Conservation (phyloP, 2,888 invertebrate genomes). For the Nymphalis polychloros region DNA sequence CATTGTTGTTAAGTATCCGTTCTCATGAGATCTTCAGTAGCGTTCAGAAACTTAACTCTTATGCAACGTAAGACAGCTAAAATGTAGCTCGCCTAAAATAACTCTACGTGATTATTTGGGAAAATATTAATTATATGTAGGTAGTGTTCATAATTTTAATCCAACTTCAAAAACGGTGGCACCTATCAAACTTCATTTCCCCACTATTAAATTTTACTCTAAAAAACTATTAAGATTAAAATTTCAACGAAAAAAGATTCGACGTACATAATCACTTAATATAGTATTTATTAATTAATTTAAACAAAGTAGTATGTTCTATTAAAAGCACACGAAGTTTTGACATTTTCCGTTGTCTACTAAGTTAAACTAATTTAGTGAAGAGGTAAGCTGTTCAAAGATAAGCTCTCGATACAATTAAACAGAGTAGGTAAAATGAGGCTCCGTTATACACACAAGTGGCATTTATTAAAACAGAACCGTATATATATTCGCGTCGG, state of each 20-base stretch:
- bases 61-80: slow-evolving; percentile 3
- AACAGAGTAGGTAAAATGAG: slow-evolving; percentile 46
- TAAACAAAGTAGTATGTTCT: background rate
- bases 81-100: background rate
- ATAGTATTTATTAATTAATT: no score
- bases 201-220: no score
- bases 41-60: slow-evolving; percentile 25
- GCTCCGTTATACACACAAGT: slow-evolving; percentile 62
- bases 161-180: no score
- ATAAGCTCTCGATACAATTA: slow-evolving; percentile 62
- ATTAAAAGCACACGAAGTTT: background rate
- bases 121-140: no score
- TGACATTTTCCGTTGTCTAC: slow-evolving; percentile 2
- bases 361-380: background rate
- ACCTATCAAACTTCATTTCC: no score
- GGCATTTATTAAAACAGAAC: slow-evolving; percentile 62
- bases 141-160: no score
- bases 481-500: slow-evolving; percentile 49
- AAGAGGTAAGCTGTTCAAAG: slow-evolving; percentile 45
- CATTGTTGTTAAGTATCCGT: slow-evolving; percentile 67
- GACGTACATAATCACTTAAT: no score
- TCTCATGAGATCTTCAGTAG: slow-evolving; percentile 54
- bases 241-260: no score
- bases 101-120: background rate
- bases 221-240: no score